phyloP scores from a whole-genome alignment of 2,797 vertebrate species.

The Gadopsis bispinosus region DNA sequence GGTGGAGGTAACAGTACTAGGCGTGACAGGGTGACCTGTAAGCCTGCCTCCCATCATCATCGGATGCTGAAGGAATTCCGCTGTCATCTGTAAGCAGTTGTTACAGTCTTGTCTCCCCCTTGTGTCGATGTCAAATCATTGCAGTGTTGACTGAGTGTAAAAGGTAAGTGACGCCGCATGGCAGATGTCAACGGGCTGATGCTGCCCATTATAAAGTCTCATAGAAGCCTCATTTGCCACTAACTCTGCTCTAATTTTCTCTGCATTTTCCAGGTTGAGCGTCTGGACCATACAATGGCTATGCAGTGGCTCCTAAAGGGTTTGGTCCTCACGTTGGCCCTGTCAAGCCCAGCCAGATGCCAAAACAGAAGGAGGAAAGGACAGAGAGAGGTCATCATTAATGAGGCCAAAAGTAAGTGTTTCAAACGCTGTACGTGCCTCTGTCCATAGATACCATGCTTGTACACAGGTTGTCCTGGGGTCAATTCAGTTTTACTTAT shows the following conservation, averaged over 20 bases:
- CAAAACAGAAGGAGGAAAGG: constrained; percentile 85
- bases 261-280: constrained; percentile 19
- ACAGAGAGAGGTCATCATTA: constrained; percentile 70
- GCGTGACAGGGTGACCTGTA: neutral
- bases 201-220: neutral
- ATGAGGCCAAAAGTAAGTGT: constrained; percentile 84
- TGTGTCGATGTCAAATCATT: constrained; percentile 24
- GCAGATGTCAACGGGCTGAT: neutral
- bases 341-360: constrained; percentile 60
- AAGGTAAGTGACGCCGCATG: neutral
- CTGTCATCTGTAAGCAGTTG: neutral
- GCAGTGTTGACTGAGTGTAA: neutral
- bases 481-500: neutral
- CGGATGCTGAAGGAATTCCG: neutral
- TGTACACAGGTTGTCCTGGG: neutral
- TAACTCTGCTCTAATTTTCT: neutral
- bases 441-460: neutral
- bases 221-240: neutral
- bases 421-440: neutral
- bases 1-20: neutral
- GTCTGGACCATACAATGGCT: constrained; percentile 44
- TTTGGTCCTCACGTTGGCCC: constrained; percentile 75
- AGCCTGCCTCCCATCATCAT: neutral
- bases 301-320: constrained; percentile 76
- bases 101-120: constrained; percentile 48